Evolutionary conservation across 1,140 invertebrate genomes (phyloP).

Genomic region (Eumaeus atala): DNA sequence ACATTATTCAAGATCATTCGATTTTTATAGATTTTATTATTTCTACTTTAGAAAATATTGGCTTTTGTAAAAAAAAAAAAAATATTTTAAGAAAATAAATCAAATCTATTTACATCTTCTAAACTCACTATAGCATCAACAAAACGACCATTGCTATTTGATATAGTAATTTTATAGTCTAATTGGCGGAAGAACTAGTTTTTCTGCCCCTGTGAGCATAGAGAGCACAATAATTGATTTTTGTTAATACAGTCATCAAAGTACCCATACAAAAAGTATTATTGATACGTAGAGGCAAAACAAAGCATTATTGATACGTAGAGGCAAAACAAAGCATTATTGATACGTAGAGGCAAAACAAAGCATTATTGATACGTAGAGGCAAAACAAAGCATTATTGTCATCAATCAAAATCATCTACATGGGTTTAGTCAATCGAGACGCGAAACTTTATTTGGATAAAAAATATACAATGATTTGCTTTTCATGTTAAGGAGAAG

Average conservation of each 20-base stretch:
- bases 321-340: not conserved
- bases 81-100: too few species aligned
- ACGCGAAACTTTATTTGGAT: slow-evolving; percentile 22
- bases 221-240: slow-evolving; percentile 8
- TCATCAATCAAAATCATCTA: slow-evolving; percentile 31
- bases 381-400: slow-evolving; percentile 24
- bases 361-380: slow-evolving; percentile 2
- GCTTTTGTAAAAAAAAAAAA: too few species aligned
- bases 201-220: not conserved
- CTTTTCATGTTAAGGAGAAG: slow-evolving; percentile 25
- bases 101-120: too few species aligned
- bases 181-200: too few species aligned
- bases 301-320: slow-evolving; percentile 15
- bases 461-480: slow-evolving; percentile 29
- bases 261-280: not conserved
- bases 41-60: too few species aligned
- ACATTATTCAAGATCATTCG: too few species aligned
- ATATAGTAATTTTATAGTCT: too few species aligned
- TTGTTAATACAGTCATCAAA: slow-evolving; percentile 8
- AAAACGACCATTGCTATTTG: too few species aligned
- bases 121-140: too few species aligned
- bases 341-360: slow-evolving; percentile 7
- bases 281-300: too few species aligned
- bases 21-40: too few species aligned
- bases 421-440: slow-evolving; percentile 12